Evolutionary conservation across 2,113 vertebrate genomes (phyloP).

Genomic region (Pseudorasbora parva): DNA sequence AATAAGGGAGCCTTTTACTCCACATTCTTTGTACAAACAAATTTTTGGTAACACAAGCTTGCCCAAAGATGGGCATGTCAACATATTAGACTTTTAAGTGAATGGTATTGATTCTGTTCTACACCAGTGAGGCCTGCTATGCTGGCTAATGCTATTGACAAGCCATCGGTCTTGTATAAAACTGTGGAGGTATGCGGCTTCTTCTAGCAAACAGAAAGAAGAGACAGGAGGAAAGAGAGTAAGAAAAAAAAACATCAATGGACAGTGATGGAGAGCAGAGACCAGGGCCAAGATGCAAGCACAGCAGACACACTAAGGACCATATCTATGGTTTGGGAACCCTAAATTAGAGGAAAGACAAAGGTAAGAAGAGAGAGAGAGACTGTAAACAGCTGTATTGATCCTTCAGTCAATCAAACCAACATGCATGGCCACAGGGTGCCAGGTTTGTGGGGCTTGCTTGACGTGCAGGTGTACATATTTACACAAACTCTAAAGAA

Average conservation of each 20-base stretch:
- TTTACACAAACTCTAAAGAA: neutral
- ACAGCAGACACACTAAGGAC: slow-evolving; percentile 80
- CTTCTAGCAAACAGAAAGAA: slow-evolving; percentile 70
- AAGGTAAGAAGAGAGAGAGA: slow-evolving; percentile 77
- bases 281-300: slow-evolving; percentile 83
- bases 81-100: slow-evolving; percentile 91
- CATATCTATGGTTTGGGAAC: slow-evolving; percentile 80
- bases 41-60: slow-evolving; percentile 88
- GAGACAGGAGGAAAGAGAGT: slow-evolving; percentile 67
- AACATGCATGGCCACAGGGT: slow-evolving; percentile 64
- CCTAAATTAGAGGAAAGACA: slow-evolving; percentile 85
- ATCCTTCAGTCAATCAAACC: slow-evolving; percentile 80
- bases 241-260: slow-evolving; percentile 79
- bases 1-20: slow-evolving; percentile 73
- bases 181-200: slow-evolving; percentile 90
- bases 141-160: slow-evolving; percentile 99
- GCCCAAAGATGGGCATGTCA: slow-evolving; percentile 86
- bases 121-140: slow-evolving; percentile 89
- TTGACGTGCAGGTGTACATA: slow-evolving; percentile 20
- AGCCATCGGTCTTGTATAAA: slow-evolving; percentile 93
- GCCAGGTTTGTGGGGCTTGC: slow-evolving; percentile 46
- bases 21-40: slow-evolving; percentile 88
- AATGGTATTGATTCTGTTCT: slow-evolving; percentile 92
- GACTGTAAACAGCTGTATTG: slow-evolving; percentile 79
- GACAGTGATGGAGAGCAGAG: slow-evolving; percentile 89